Evolutionary conservation across 1,140 invertebrate genomes (phyloP).

Genomic region (Plodia interpunctella): DNA sequence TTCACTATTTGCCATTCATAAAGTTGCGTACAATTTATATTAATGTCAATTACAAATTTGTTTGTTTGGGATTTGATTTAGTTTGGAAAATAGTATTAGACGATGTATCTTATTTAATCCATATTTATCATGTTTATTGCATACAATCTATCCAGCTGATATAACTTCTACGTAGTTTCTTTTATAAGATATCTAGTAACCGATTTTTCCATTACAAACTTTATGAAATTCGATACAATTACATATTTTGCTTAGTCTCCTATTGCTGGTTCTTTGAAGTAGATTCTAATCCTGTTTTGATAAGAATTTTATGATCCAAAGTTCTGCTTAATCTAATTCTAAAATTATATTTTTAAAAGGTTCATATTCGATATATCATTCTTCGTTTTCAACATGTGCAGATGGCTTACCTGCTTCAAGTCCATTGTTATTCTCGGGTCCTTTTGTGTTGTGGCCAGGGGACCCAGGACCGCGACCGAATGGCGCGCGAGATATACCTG

Average conservation of each 20-base stretch:
- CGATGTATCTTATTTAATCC: background rate
- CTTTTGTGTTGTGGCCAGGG: background rate
- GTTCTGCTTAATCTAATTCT: background rate
- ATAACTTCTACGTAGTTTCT: background rate
- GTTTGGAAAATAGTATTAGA: background rate
- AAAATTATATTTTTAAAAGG: background rate
- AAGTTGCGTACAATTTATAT: background rate
- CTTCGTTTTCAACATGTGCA: background rate
- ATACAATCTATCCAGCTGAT: background rate
- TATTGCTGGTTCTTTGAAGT: too few relatives aligned
- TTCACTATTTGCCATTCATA: background rate
- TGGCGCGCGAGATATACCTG: conserved; percentile 9
- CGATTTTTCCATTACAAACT: background rate
- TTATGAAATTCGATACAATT: too few relatives aligned
- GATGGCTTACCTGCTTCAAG: conserved; percentile 7
- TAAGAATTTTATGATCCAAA: background rate
- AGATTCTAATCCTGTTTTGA: too few relatives aligned
- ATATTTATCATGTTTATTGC: background rate
- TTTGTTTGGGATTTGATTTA: background rate
- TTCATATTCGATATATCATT: background rate
- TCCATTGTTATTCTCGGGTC: conserved; percentile 4
- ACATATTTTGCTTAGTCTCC: too few relatives aligned
- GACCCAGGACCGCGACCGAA: background rate
- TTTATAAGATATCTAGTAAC: background rate
- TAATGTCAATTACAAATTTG: background rate